Conservation (phyloP, 2,797 vertebrate species). For the Scolopax rusticola region DNA sequence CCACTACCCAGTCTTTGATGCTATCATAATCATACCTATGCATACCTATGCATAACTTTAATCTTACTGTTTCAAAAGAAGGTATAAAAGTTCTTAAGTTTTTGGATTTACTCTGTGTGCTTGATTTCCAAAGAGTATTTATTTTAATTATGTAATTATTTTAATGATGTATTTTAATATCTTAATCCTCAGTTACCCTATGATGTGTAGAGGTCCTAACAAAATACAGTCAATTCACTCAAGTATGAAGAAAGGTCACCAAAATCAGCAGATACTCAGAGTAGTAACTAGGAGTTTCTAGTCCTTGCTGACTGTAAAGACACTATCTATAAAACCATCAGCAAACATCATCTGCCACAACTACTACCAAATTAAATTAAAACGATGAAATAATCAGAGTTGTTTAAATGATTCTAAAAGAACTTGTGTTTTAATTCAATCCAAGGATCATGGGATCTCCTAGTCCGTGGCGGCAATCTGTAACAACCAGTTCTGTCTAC, state of each 20-base stretch:
- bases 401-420: background rate
- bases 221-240: background rate
- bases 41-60: background rate
- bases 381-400: background rate
- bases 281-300: background rate
- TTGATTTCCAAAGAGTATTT: background rate
- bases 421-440: background rate
- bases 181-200: background rate
- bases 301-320: background rate
- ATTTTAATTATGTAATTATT: background rate
- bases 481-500: background rate
- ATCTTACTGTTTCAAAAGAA: background rate
- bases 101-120: background rate
- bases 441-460: background rate
- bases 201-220: background rate
- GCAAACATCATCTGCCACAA: background rate
- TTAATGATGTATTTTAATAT: background rate
- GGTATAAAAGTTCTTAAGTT: background rate
- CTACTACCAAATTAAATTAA: background rate
- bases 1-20: background rate
- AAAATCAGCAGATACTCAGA: background rate
- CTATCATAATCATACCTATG: background rate
- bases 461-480: background rate
- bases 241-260: background rate
- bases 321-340: background rate